Conservation (phyloP, 2,797 vertebrate species). For the Otolemur crassicaudatus region DNA sequence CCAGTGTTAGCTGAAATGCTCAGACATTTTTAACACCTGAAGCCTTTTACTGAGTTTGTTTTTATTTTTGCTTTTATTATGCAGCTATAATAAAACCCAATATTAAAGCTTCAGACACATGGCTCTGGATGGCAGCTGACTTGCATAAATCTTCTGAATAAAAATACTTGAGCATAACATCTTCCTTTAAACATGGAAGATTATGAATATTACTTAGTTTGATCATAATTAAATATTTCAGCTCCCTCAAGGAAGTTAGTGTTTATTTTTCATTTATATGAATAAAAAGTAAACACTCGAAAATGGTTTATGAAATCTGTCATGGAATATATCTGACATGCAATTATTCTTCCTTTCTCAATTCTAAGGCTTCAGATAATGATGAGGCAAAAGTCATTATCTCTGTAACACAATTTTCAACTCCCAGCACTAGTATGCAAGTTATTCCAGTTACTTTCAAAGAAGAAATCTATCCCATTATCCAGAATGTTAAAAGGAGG, state of each 20-base stretch:
- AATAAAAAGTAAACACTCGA: slow-evolving; percentile 36
- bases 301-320: slow-evolving; percentile 11
- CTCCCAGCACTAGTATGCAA: not conserved
- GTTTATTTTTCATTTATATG: not conserved
- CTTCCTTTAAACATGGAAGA: slow-evolving; percentile 34
- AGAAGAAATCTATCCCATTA: not conserved
- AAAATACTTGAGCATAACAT: not conserved
- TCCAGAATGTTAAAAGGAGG: not conserved
- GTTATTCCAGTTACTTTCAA: not conserved
- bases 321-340: not conserved
- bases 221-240: slow-evolving; percentile 8
- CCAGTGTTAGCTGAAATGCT: not conserved
- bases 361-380: not conserved
- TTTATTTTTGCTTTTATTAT: not conserved
- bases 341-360: not conserved
- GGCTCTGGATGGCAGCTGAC: not conserved
- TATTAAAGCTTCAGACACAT: not conserved
- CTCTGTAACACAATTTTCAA: not conserved
- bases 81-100: not conserved
- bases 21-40: not conserved
- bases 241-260: not conserved
- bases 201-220: slow-evolving; percentile 5
- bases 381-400: not conserved
- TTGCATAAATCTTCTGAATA: slow-evolving; percentile 5
- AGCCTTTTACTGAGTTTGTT: not conserved